Percentiles rank a stretch among this genome's conserved stretches.
Evolutionary conservation across 1,140 invertebrate genomes (phyloP).

Genomic region (Drosophila tsacasi): DNA sequence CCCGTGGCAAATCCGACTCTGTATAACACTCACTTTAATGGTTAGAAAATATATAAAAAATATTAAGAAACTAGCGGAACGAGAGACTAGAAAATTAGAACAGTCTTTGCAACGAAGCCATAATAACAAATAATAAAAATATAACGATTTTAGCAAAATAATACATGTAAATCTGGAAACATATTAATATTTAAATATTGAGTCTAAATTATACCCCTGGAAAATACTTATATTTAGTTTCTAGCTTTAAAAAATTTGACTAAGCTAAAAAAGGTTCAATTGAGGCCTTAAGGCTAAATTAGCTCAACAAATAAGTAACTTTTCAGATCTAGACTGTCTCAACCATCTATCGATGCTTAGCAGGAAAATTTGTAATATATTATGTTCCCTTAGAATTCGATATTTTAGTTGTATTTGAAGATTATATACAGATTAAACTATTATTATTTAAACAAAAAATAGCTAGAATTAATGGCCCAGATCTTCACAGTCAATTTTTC

Average conservation of each 20-base stretch:
- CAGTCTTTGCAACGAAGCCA: background rate
- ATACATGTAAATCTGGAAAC: background rate
- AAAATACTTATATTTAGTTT: background rate
- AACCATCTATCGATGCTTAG: too few species aligned
- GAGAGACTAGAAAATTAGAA: background rate
- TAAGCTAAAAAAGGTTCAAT: background rate
- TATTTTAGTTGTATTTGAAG: background rate
- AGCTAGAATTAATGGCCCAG: background rate
- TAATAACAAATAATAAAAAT: background rate
- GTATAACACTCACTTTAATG: too few species aligned
- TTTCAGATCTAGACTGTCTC: background rate
- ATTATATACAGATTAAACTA: background rate
- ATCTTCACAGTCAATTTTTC: constrained; percentile 12
- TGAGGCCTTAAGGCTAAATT: too few species aligned
- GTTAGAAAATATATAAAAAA: background rate
- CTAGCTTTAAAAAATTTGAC: background rate
- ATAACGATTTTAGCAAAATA: background rate
- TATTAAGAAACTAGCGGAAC: background rate
- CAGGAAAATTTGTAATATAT: background rate
- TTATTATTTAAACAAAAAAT: background rate
- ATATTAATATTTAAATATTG: background rate
- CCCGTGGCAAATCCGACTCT: too few species aligned
- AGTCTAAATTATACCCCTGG: background rate
- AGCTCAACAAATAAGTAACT: too few species aligned
- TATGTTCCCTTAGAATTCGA: background rate